These are phyloP conservation scores for Sminthopsis crassicaudata DNA, from an alignment of 2,113 vertebrate genomes.

Conservation along the genomic window DNA sequence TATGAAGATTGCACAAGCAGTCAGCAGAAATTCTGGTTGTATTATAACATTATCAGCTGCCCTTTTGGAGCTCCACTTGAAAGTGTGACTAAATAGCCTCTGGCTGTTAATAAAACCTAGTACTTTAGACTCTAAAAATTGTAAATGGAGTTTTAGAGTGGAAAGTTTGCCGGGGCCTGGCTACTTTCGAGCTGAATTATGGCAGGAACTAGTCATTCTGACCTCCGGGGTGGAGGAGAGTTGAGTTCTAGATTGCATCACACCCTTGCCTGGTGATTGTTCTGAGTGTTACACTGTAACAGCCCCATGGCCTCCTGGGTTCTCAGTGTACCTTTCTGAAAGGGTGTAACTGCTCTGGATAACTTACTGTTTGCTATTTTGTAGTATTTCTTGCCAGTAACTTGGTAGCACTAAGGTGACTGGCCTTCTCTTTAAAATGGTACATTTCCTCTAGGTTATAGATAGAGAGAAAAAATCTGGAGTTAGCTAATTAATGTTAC, in stretches of 20 bases:
- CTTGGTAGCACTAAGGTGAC: constrained; percentile 51
- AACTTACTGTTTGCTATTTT: constrained; percentile 55
- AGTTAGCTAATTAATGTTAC: background rate
- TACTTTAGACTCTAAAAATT: constrained; percentile 75
- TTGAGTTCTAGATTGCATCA: accelerated
- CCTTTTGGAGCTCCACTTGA: constrained; percentile 73
- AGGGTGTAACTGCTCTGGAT: constrained; percentile 53
- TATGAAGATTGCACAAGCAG: constrained; percentile 37
- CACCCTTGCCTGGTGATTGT: accelerated
- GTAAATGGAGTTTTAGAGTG: constrained; percentile 15
- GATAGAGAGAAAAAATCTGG: background rate
- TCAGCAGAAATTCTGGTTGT: constrained; percentile 64
- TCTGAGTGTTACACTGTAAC: background rate
- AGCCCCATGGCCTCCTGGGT: background rate
- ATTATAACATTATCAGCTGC: constrained; percentile 75
- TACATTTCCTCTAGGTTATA: background rate
- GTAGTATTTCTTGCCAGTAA: constrained; percentile 49
- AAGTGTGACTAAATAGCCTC: constrained; percentile 47
- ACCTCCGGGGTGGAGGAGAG: background rate
- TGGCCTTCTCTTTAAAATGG: constrained; percentile 12
- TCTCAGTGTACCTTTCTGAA: background rate
- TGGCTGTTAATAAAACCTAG: constrained; percentile 59
- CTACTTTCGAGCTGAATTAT: accelerated
- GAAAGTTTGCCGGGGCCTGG: constrained; percentile 28
- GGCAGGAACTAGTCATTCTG: background rate